These are phyloP conservation scores for Conus betulinus DNA, from an alignment of 1,140 invertebrate genomes.

Conservation along the genomic window DNA sequence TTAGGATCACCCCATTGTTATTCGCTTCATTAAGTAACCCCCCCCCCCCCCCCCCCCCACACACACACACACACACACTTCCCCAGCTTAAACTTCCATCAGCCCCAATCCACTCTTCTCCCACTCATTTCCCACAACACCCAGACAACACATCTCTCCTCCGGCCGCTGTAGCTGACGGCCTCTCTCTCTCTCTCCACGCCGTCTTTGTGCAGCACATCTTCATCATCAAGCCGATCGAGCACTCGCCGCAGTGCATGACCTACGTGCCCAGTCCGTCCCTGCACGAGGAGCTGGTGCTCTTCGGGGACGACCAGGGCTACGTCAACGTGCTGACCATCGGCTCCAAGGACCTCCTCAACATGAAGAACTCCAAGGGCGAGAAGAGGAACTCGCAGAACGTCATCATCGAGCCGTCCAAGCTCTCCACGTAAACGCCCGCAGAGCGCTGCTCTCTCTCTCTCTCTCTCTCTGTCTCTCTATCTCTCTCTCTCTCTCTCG, in stretches of 20 bases:
- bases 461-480: background rate
- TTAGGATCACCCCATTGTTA: too few relatives aligned
- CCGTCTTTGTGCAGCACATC: conserved; percentile 58
- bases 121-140: too few relatives aligned
- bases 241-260: conserved; percentile 71
- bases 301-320: conserved; percentile 74
- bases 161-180: too few relatives aligned
- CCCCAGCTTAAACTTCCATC: too few relatives aligned
- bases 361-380: conserved; percentile 69
- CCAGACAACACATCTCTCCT: too few relatives aligned
- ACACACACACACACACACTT: too few relatives aligned
- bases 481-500: background rate
- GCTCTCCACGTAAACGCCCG: conserved; percentile 60
- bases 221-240: conserved; percentile 72
- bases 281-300: conserved; percentile 67
- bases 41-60: too few relatives aligned
- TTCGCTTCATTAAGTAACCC: too few relatives aligned
- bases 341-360: conserved; percentile 71
- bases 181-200: background rate
- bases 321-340: conserved; percentile 70
- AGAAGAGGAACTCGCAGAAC: conserved; percentile 51
- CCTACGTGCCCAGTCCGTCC: conserved; percentile 55
- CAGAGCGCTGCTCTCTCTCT: too few relatives aligned
- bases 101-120: too few relatives aligned
- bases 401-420: conserved; percentile 64